Conservation (phyloP, 2,113 vertebrate species). For the Ochotona princeps region DNA sequence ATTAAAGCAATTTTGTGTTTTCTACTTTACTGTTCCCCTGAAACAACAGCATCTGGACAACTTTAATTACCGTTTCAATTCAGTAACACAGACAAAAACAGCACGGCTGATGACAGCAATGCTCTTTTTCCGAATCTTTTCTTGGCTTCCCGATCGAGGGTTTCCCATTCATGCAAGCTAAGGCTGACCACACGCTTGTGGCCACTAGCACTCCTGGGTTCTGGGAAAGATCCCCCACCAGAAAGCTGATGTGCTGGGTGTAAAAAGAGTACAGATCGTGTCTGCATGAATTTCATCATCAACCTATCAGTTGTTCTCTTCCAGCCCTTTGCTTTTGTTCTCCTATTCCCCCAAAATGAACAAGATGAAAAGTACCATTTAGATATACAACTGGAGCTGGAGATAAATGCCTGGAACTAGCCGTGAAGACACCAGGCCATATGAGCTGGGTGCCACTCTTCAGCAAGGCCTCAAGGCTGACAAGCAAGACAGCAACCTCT, state of each 20-base stretch:
- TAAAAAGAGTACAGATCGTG: neutral
- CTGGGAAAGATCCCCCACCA: neutral
- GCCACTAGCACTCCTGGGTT: neutral
- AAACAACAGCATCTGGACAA: constrained; percentile 79
- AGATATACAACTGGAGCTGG: neutral
- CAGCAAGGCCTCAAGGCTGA: too few relatives aligned
- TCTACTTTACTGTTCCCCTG: constrained; percentile 75
- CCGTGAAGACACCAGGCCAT: neutral
- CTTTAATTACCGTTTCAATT: constrained; percentile 76
- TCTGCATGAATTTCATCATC: neutral
- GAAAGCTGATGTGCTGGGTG: neutral
- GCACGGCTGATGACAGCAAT: constrained; percentile 25
- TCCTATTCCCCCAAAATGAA: neutral
- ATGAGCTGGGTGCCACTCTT: neutral
- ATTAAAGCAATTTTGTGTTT: constrained; percentile 81
- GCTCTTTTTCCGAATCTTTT: neutral
- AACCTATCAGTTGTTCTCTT: neutral
- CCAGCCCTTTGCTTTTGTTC: neutral
- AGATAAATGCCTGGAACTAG: neutral
- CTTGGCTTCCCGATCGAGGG: neutral
- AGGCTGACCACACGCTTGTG: neutral
- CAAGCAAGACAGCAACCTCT: neutral
- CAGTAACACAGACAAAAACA: constrained; percentile 59
- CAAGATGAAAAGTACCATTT: neutral
- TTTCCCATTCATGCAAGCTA: neutral